Percentiles rank a stretch among this genome's conserved stretches.
Conservation (phyloP, 2,888 invertebrate genomes). For the Hydriomena furcata region DNA sequence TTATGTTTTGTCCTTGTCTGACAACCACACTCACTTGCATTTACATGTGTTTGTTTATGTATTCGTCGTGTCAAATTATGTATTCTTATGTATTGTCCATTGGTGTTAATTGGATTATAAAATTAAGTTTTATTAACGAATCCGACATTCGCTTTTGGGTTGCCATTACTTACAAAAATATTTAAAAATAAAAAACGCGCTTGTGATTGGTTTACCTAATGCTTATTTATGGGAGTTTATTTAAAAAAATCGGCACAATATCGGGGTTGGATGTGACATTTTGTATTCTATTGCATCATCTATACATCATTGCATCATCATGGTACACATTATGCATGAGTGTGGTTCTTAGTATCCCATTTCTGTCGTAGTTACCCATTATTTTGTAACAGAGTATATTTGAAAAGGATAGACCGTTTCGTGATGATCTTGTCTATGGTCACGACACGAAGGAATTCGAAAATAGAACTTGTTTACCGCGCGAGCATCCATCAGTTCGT, state of each 20-base stretch:
- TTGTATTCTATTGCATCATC: slow-evolving; percentile 42
- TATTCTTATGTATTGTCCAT: slow-evolving; percentile 40
- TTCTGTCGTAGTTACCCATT: slow-evolving; percentile 7
- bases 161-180: slow-evolving; percentile 67
- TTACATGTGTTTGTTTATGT: slow-evolving; percentile 54
- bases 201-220: slow-evolving; percentile 81
- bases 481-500: background rate
- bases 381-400: background rate
- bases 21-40: slow-evolving; percentile 83
- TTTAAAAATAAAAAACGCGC: slow-evolving; percentile 47
- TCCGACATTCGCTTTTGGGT: slow-evolving; percentile 79
- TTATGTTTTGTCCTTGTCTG: slow-evolving; percentile 46
- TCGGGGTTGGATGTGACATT: slow-evolving; percentile 68
- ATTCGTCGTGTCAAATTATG: slow-evolving; percentile 35
- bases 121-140: slow-evolving; percentile 48
- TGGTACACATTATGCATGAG: slow-evolving; percentile 74
- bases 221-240: slow-evolving; percentile 57
- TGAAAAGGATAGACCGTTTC: too few species aligned
- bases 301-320: slow-evolving; percentile 48
- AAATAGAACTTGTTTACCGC: background rate
- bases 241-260: slow-evolving; percentile 52
- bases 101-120: slow-evolving; percentile 41
- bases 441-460: background rate
- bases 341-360: slow-evolving; percentile 67
- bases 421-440: background rate